These are phyloP conservation scores for Spialia ferax DNA, from an alignment of 2,888 invertebrate species.

Conservation along the genomic window DNA sequence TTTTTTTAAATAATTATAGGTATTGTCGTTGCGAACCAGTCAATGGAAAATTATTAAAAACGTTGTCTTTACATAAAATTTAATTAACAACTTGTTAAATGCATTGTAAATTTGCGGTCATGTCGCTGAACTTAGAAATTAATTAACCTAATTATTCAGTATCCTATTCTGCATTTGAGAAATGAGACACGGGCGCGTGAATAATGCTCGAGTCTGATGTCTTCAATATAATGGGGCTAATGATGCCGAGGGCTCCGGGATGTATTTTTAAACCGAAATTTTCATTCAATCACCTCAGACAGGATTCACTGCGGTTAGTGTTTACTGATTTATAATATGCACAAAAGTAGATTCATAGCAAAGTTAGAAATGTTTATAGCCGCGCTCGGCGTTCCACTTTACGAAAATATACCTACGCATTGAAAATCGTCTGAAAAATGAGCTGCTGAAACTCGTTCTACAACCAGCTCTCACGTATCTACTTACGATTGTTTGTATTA, in stretches of 20 bases:
- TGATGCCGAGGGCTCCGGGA: conserved; percentile 40
- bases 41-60: too few relatives aligned
- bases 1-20: too few relatives aligned
- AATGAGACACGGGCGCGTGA: conserved; percentile 15
- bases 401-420: conserved; percentile 67
- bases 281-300: conserved; percentile 45
- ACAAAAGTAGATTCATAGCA: conserved; percentile 58
- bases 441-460: conserved; percentile 69
- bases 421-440: conserved; percentile 71
- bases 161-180: conserved; percentile 6
- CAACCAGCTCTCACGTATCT: conserved; percentile 53
- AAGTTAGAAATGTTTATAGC: conserved; percentile 65
- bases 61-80: too few relatives aligned
- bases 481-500: conserved; percentile 61
- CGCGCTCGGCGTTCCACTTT: conserved; percentile 65
- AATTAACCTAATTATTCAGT: conserved; percentile 3
- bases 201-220: conserved; percentile 23
- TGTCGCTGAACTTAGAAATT: background rate
- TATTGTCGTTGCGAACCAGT: too few relatives aligned
- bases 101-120: background rate
- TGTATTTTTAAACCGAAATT: conserved; percentile 47
- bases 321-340: conserved; percentile 60
- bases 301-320: conserved; percentile 42
- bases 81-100: too few relatives aligned
- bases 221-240: conserved; percentile 48